Evolutionary conservation across 2,888 invertebrate species (phyloP), one percentile per base, ranked within the genome.

Genomic region (Parnassius mnemosyne): DNA sequence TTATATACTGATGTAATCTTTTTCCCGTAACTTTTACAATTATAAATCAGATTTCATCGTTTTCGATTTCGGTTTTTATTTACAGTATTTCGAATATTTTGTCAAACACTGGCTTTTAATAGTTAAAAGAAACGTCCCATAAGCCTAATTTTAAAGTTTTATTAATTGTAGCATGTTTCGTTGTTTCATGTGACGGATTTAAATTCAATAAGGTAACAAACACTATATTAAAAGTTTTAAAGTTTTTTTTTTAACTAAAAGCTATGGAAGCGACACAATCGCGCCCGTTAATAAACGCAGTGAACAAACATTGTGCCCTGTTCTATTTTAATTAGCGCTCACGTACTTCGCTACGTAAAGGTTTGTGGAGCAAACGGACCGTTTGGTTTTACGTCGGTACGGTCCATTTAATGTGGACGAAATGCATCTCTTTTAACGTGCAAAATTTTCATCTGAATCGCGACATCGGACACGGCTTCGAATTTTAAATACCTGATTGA

Each of bases 381-480:
- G 65, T 66, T 60, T 59, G 65, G 53, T 50, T 63, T 59, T 52
- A 63, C 55, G 55, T 55, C 53, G 60, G 34, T 49, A 66, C 64
- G 71, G 60, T 43, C 69, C 72, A 70, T 74, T 71, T 68, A 70
- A 66, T 66, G 65, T 66, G 68, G 61, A 69, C 71, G 65, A 64
- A 64, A 63, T 69, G 70, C 72, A 71, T 69, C 62, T 66, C 65
- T 70, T 68, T 68, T 70, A 69, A 69, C 59, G 65, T 67, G 64
- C 52, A 60, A 69, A 65, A 70, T 68, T 71, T 72, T 69, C 65
- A 70, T 71, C 68, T 64, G 62, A 59, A 55, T 61, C 63, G 61
- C 66, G 51, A 60, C 53, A 59, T 57, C 47, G 61, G 65, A 67
- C 68, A 68, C 60, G 69, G 66, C 67, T 63, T 66, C 68, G 66